Evolutionary conservation across 2,888 invertebrate species (phyloP).

Genomic region (Heliconius sara): DNA sequence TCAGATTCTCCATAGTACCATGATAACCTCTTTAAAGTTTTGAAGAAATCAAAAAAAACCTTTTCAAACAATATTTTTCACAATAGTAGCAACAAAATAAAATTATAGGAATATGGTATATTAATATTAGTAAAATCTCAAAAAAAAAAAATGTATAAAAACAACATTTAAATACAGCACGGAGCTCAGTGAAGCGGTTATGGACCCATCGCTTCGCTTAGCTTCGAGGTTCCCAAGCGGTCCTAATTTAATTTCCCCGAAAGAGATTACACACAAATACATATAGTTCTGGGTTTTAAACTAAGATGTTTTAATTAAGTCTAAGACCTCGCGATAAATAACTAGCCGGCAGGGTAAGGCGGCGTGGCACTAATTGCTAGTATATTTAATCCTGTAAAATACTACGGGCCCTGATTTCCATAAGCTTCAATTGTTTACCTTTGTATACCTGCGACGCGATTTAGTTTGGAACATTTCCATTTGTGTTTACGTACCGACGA

Average conservation of each 20-base stretch:
- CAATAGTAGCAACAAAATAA: too few species aligned
- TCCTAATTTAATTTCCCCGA: slow-evolving; percentile 68
- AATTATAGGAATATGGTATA: too few species aligned
- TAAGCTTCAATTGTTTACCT: slow-evolving; percentile 81
- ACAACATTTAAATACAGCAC: slow-evolving; percentile 10
- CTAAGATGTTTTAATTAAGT: slow-evolving; percentile 83
- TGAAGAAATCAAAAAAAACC: too few species aligned
- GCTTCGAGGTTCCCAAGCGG: slow-evolving; percentile 19
- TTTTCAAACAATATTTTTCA: too few species aligned
- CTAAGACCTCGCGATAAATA: slow-evolving; percentile 81
- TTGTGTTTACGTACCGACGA: slow-evolving; percentile 71
- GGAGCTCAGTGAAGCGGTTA: slow-evolving; percentile 10
- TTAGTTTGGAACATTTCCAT: slow-evolving; percentile 74
- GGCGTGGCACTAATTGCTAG: slow-evolving; percentile 80
- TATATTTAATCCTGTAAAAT: slow-evolving; percentile 83
- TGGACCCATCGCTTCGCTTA: background rate
- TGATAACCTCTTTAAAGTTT: too few species aligned
- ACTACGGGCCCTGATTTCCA: slow-evolving; percentile 80
- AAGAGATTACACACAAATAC: slow-evolving; percentile 59
- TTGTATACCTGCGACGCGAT: slow-evolving; percentile 72
- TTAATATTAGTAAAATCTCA: background rate
- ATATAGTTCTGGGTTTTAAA: slow-evolving; percentile 69
- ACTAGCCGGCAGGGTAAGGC: slow-evolving; percentile 66
- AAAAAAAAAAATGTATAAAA: background rate
- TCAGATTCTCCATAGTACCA: too few species aligned